These are phyloP conservation scores for Heliornis fulica DNA, from an alignment of 2,113 vertebrate species.

Conservation along the genomic window DNA sequence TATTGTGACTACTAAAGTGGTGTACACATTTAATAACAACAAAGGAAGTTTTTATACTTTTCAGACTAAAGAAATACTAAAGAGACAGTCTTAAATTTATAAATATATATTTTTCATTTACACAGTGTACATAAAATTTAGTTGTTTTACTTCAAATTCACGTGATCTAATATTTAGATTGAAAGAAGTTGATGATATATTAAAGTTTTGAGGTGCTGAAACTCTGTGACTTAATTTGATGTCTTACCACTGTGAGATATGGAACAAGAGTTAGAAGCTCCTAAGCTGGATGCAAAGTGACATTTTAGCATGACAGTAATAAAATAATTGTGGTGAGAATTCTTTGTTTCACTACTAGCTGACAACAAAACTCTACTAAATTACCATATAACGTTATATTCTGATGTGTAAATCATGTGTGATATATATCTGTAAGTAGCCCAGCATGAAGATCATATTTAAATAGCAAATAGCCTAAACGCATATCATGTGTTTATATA, in stretches of 20 bases:
- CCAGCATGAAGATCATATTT: background rate
- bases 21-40: background rate
- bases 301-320: background rate
- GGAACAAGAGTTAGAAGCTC: background rate
- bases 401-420: background rate
- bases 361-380: background rate
- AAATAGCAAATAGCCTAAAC: background rate
- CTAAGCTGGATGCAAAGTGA: background rate
- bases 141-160: background rate
- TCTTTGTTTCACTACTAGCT: background rate
- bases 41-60: background rate
- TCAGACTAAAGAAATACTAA: background rate
- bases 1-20: background rate
- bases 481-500: background rate
- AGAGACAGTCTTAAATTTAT: background rate
- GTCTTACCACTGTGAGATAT: background rate
- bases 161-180: background rate
- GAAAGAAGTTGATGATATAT: background rate
- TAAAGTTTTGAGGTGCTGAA: background rate
- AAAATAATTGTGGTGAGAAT: background rate
- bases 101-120: background rate
- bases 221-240: background rate
- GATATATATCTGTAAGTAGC: background rate
- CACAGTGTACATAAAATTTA: background rate
- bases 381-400: background rate